A percentile compares a stretch with the other conserved stretches of the same genome.
These are phyloP conservation scores for Stegastes partitus DNA, from an alignment of 2,113 vertebrate genomes.

Conservation along the genomic window DNA sequence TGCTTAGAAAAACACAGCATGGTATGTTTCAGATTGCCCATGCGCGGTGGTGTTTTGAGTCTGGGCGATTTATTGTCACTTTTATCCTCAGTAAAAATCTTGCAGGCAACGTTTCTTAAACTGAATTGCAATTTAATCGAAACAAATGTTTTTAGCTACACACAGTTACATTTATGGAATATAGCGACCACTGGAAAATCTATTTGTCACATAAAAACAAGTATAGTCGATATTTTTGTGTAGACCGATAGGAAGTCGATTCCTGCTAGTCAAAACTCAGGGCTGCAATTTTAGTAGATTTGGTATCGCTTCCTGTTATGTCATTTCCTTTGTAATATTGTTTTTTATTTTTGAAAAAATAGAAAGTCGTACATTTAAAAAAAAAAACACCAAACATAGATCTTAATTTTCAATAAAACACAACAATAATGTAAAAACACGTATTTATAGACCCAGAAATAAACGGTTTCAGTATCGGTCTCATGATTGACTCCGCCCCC, in stretches of 20 bases:
- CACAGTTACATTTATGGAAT: accelerated
- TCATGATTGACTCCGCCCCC: neutral
- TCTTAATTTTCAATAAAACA: neutral
- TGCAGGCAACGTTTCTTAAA: neutral
- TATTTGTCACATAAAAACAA: neutral
- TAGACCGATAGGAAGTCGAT: accelerated
- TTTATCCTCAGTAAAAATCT: neutral
- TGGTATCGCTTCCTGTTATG: accelerated
- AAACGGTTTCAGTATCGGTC: too few relatives aligned
- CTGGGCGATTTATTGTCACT: accelerated
- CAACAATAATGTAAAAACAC: too few relatives aligned
- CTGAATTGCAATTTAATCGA: accelerated
- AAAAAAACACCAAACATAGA: too few relatives aligned
- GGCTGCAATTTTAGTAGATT: accelerated
- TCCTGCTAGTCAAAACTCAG: slow-evolving; percentile 2
- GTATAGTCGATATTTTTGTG: accelerated
- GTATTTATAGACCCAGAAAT: too few relatives aligned
- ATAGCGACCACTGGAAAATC: accelerated
- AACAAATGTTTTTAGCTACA: neutral
- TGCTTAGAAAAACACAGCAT: neutral
- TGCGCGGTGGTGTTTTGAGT: neutral
- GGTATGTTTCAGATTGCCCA: accelerated
- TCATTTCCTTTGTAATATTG: slow-evolving; percentile 32
- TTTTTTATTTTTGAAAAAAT: neutral
- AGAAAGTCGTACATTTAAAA: neutral